phyloP scores from a whole-genome alignment of 1,140 invertebrate species.

The Drosophila trapezifrons region DNA sequence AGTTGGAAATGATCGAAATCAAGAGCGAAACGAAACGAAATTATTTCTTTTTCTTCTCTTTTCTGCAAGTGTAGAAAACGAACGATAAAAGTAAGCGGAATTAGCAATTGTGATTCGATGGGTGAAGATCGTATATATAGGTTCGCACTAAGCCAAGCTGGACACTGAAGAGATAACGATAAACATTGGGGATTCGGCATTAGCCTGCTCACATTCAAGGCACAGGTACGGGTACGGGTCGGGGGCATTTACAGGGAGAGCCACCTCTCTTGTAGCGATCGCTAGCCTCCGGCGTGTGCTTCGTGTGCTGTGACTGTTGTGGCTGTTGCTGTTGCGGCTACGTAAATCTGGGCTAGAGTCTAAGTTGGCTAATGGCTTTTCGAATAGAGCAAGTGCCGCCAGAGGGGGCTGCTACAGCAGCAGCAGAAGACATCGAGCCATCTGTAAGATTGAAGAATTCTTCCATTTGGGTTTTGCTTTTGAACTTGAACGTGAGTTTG shows the following conservation, averaged over 20 bases:
- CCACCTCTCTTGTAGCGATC: slow-evolving; percentile 31
- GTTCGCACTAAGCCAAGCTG: slow-evolving; percentile 61
- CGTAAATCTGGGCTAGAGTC: slow-evolving; percentile 30
- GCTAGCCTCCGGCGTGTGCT: slow-evolving; percentile 60
- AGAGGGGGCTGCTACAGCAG: slow-evolving; percentile 72
- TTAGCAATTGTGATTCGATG: slow-evolving; percentile 39
- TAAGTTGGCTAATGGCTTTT: slow-evolving; percentile 58
- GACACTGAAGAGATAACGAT: slow-evolving; percentile 58
- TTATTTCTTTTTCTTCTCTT: slow-evolving; percentile 83
- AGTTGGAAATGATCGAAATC: slow-evolving; percentile 69
- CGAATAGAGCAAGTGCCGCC: slow-evolving; percentile 63
- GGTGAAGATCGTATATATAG: slow-evolving; percentile 18
- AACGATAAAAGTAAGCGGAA: slow-evolving; percentile 34
- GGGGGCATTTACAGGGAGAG: slow-evolving; percentile 39
- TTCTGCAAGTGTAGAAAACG: slow-evolving; percentile 76
- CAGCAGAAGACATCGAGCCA: slow-evolving; percentile 75
- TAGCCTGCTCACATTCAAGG: slow-evolving; percentile 71
- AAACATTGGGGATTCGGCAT: slow-evolving; percentile 57
- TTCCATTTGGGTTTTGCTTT: slow-evolving; percentile 64
- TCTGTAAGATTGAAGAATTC: slow-evolving; percentile 80
- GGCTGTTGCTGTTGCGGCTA: slow-evolving; percentile 35
- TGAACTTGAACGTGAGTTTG: slow-evolving; percentile 19
- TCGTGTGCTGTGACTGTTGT: slow-evolving; percentile 31
- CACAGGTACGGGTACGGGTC: too few species aligned
- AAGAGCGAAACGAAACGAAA: slow-evolving; percentile 70